Percentiles rank a stretch among this genome's conserved stretches.
Conservation (phyloP, 1,140 invertebrate species). For the Neocloeon triangulifer region DNA sequence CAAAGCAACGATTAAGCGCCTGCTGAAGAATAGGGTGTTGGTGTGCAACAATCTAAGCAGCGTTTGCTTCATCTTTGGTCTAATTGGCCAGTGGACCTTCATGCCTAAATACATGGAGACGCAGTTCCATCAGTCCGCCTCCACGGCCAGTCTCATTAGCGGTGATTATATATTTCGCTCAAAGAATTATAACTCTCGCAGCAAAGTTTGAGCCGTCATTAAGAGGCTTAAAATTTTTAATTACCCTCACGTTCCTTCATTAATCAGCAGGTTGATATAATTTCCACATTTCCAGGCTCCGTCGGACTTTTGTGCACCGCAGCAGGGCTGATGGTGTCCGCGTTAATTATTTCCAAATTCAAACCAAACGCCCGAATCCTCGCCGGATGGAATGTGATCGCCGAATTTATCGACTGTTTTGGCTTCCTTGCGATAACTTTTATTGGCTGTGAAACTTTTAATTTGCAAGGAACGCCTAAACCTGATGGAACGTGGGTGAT, state of each 20-base stretch:
- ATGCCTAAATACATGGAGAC: constrained; percentile 14
- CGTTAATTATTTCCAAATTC: constrained; percentile 6
- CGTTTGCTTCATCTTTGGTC: constrained; percentile 11
- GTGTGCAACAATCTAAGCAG: constrained; percentile 10
- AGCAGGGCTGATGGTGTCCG: constrained; percentile 5
- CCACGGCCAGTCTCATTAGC: constrained; percentile 11
- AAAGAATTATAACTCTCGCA: background rate
- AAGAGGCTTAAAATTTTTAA: background rate
- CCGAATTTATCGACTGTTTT: constrained; percentile 5
- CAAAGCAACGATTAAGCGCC: constrained; percentile 6
- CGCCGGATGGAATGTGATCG: constrained; percentile 7
- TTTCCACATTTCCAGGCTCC: constrained; percentile 2
- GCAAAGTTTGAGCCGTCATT: background rate
- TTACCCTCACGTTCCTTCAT: background rate
- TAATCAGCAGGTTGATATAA: background rate
- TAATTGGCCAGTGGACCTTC: constrained; percentile 11
- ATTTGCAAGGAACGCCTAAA: no score
- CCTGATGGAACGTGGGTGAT: no score
- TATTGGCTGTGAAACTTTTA: no score
- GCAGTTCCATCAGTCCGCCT: constrained; percentile 11
- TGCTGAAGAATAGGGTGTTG: constrained; percentile 10
- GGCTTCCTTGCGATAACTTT: no score
- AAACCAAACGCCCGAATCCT: constrained; percentile 5
- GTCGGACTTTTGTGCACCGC: constrained; percentile 6
- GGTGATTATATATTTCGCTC: constrained; percentile 7